These are phyloP conservation scores for Koerneria pararmatus DNA, from an alignment of 2,888 invertebrate genomes.

Conservation along the genomic window DNA sequence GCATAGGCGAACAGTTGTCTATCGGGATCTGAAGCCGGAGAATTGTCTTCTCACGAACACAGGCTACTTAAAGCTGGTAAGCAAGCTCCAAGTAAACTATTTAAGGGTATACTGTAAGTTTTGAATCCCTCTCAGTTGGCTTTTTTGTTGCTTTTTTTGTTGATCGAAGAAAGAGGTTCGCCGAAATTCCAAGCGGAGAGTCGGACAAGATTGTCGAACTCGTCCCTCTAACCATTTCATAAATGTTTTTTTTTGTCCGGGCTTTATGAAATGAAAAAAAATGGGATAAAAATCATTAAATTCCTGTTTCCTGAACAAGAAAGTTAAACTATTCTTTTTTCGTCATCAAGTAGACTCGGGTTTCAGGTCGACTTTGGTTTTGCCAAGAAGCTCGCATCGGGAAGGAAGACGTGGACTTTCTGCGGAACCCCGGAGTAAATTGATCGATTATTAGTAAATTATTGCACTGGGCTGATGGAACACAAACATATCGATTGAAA, in stretches of 20 bases:
- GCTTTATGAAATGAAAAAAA: too few relatives aligned
- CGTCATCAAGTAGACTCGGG: too few relatives aligned
- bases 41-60: conserved; percentile 85
- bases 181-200: too few relatives aligned
- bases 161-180: too few relatives aligned
- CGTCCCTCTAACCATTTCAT: background rate
- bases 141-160: background rate
- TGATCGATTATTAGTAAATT: too few relatives aligned
- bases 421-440: conserved; percentile 78
- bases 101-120: conserved; percentile 41
- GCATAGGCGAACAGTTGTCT: conserved; percentile 92
- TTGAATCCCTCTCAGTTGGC: background rate
- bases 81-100: too few relatives aligned
- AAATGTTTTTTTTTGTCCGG: too few relatives aligned
- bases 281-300: too few relatives aligned
- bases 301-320: background rate
- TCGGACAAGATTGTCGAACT: too few relatives aligned
- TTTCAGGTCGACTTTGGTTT: conserved; percentile 79
- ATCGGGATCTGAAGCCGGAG: conserved; percentile 74
- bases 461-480: too few relatives aligned
- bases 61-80: conserved; percentile 84
- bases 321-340: background rate
- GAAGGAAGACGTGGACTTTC: conserved; percentile 86
- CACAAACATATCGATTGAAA: too few relatives aligned
- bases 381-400: conserved; percentile 77